Base-by-base conservation (phyloP, 2,113 vertebrate species). In the Menidia beryllina region DNA sequence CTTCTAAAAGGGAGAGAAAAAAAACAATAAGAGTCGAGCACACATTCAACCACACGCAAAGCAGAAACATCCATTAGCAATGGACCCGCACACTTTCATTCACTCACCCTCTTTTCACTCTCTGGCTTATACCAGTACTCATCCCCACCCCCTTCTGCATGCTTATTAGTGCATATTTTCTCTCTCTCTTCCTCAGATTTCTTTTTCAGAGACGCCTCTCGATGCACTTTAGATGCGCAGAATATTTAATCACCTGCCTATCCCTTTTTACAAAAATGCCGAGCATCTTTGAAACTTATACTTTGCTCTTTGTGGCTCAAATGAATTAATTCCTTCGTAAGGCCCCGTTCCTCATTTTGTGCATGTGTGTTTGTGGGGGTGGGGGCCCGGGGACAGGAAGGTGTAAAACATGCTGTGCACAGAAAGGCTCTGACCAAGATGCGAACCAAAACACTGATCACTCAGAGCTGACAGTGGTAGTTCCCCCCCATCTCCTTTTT, bases 11-110 rank as follows among this genome's bases (percentile, higher is more conserved):
- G 21, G 41, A 61, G 64, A 57, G 55, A 62, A 64, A 78, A 64
- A 78, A 77, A 73, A 78, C 58, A 63, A 13, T 27, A 27, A 62
- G 54, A 64, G 64, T 70, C 81, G 80, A 75, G 82, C 72, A 60
- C 75, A 80, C 57, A 82, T 74, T 85, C 77, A 86, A 55, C 73
- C 76, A 74, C 77, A 82, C 76, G 14, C 64, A 76, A 73, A 76
- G 77, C 84, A 85, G 84, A 85, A 86, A 72, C 77, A 81, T 88
- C 79, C 84, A 89, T 89, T 86, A 86, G 79, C 54, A 43, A 85
- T 79, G 77, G 71, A 74, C 72, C 52, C 26, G 39, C 62, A 60
- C 63, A 26, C 84, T 23, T 26, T 59, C 70, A 21, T 56, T 38
- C 59, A 7, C 58, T 58, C 60, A 1, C 47, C 25, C 50, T 48